Conservation (phyloP, 2,888 invertebrate species). For the Thereva nobilitata region DNA sequence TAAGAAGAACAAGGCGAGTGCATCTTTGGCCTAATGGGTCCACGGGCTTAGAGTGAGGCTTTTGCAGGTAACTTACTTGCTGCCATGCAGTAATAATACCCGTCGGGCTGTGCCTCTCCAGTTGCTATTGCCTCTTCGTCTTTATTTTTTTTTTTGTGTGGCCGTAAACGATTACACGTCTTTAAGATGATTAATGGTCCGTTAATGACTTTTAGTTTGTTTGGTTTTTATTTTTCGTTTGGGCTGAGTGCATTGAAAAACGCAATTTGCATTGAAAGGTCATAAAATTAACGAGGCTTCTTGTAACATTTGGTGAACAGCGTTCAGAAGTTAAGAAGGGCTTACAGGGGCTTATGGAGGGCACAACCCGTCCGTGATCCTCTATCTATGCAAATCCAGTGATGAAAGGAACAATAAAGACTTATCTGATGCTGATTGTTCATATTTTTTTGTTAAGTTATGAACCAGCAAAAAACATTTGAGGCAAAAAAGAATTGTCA, state of each 20-base stretch:
- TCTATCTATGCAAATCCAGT: conserved; percentile 30
- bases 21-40: conserved; percentile 5
- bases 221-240: conserved; percentile 27
- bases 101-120: conserved; percentile 6
- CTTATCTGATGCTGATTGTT: conserved; percentile 10
- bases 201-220: conserved; percentile 40
- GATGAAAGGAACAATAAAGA: neutral
- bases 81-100: neutral
- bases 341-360: conserved; percentile 34
- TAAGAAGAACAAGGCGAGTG: conserved; percentile 8
- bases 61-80: conserved; percentile 16
- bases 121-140: neutral
- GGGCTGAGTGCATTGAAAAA: conserved; percentile 22
- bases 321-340: conserved; percentile 34
- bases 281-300: conserved; percentile 41
- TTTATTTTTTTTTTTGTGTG: conserved; percentile 7
- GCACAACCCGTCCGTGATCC: conserved; percentile 10
- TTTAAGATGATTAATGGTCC: conserved; percentile 38
- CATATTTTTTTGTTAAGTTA: too few species aligned
- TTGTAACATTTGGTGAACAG: conserved; percentile 38
- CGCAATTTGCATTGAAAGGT: conserved; percentile 41
- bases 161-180: conserved; percentile 23
- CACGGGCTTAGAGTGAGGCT: neutral
- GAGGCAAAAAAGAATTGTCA: too few species aligned
- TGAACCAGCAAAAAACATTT: too few species aligned